Evolutionary conservation across 2,888 invertebrate species (phyloP), one percentile per base, ranked within the genome.

Genomic region (Diaphora mendica): DNA sequence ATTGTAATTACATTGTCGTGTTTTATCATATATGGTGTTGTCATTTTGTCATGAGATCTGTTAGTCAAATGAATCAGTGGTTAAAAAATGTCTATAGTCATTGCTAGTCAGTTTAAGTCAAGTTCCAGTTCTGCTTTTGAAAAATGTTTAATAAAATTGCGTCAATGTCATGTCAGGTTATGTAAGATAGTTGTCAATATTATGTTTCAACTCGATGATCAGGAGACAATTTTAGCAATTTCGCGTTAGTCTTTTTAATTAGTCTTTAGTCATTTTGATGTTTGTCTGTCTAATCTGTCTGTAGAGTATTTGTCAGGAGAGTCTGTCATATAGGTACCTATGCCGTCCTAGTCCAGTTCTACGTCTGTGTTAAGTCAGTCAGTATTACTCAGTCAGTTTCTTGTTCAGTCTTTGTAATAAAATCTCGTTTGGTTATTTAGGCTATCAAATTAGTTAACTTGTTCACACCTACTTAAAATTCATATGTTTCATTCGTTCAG

Each of bases 21-120:
- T 77, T 64, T 48, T n/a, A 59, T 62, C 26, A 62, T 62, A 26
- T 8, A 74, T 65, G 20, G 17, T 20, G 5, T 3, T 44, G 15
- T 15, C 44, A 44, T 17, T 17, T 4, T 44, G 17, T 44, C 44
- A 74, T 68, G 83, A 84, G 85, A 83, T 83, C 82, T 79, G 66
- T 73, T 59, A 70, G 9, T 51, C 48, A 48, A 51, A 9, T 0
- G 0, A 35, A 15, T 33, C 4, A 30, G 26, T 30, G 17, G 9
- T n/a, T 51, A 26, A 11, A 15, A 30, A 64, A 35, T 48, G 30
- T 67, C 26, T 44, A 13, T 48, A 30, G 39, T 55, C 42, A 30
- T 64, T 73, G 71, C 77, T 67, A 67, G 55, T 44, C 59, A 72
- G 71, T 79, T 23, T 23, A 51, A 4, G 51, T 51, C 51, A 51